Conservation (phyloP, 2,888 invertebrate genomes). For the Graphium colonna region DNA sequence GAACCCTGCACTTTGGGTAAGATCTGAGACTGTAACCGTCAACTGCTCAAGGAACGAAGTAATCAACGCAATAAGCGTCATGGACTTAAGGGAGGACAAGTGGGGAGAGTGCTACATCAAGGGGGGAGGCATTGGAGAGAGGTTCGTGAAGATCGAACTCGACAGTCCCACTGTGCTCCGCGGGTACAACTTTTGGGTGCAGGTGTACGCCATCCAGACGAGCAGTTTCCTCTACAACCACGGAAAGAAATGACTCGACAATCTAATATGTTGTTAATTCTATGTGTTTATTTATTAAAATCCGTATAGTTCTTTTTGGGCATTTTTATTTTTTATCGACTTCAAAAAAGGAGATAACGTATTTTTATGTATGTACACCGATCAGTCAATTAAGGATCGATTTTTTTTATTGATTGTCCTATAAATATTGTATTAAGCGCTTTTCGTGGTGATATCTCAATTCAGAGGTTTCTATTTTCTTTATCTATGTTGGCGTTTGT, state of each 20-base stretch:
- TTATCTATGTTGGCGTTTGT: too few species aligned
- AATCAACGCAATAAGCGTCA: conserved; percentile 56
- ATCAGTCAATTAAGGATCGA: too few species aligned
- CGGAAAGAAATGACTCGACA: conserved; percentile 40
- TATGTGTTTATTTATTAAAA: conserved; percentile 9
- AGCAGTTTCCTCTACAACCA: conserved; percentile 44
- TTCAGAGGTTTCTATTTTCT: too few species aligned
- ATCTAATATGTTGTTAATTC: conserved; percentile 22
- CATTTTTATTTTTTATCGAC: conserved; percentile 3
- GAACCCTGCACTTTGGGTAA: conserved; percentile 57
- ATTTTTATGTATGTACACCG: too few species aligned
- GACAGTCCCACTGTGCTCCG: conserved; percentile 59
- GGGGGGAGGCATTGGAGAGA: conserved; percentile 57
- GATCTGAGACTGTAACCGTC: conserved; percentile 51
- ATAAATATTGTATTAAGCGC: too few species aligned
- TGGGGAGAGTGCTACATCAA: conserved; percentile 56
- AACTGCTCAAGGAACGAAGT: conserved; percentile 52
- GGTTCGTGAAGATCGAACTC: conserved; percentile 53
- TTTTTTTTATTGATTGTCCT: too few species aligned
- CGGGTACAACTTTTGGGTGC: conserved; percentile 62
- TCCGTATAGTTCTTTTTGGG: neutral
- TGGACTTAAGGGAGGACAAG: conserved; percentile 57
- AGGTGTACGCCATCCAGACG: conserved; percentile 53
- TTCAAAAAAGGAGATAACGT: too few species aligned
- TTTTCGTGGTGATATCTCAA: too few species aligned